A percentile compares a stretch with the other conserved stretches of the same genome.
phyloP scores from a whole-genome alignment of 2,113 vertebrate species.

The Crotalus helleri region DNA sequence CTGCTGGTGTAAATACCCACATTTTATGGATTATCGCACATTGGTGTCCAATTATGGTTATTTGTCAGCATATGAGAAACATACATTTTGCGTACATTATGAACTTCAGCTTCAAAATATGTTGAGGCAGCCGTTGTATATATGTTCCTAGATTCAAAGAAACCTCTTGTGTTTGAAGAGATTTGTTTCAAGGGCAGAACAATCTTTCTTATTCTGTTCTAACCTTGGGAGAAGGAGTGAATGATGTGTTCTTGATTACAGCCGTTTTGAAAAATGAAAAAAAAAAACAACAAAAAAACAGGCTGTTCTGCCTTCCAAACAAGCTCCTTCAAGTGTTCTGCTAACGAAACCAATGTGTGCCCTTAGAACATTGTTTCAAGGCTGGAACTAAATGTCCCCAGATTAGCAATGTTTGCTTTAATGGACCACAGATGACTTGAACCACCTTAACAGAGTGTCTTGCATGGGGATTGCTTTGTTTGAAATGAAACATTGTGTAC shows the following conservation, averaged over 20 bases:
- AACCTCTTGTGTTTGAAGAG: not conserved
- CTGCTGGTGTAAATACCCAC: not conserved
- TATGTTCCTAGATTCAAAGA: not conserved
- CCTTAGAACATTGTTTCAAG: not conserved
- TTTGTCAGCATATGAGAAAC: not conserved
- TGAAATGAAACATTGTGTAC: not conserved
- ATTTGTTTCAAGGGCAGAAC: not conserved
- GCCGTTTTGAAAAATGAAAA: not conserved
- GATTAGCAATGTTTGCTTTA: not conserved
- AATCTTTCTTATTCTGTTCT: not conserved
- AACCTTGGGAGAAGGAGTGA: not conserved
- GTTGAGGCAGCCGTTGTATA: not conserved
- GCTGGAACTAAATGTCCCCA: not conserved
- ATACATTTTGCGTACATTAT: not conserved
- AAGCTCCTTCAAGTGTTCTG: not conserved
- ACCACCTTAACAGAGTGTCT: not conserved
- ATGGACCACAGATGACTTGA: not conserved
- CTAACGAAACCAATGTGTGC: not conserved
- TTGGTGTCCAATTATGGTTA: rapidly evolving
- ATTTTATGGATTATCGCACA: not conserved
- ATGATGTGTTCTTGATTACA: not conserved
- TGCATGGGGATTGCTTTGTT: not conserved
- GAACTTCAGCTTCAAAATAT: not conserved
- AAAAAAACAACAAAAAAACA: too few relatives aligned
- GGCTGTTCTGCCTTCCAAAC: not conserved